Evolutionary conservation across 2,888 invertebrate genomes (phyloP), one percentile per base, ranked within the genome.

Genomic region (Lamproptera curius): DNA sequence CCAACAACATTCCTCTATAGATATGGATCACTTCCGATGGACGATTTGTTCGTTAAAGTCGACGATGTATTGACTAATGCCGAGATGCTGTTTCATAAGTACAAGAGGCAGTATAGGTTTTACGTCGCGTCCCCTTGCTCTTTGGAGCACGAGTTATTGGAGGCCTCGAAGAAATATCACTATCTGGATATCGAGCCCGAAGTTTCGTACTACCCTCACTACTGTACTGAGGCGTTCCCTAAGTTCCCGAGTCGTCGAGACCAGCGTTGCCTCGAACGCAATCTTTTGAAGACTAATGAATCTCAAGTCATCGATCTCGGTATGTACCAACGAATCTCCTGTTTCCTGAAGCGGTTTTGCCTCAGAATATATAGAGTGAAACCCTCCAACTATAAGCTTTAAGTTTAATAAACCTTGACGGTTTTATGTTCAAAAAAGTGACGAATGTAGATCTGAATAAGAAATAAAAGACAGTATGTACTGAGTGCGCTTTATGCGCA

Each of bases 161-260:
- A 76, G 16, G 77, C 80, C 11, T 80, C 81, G 10, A 70, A 59
- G 10, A 69, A 82, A 53, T 82, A 85, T 54, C 63, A 77, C 28
- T 76, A 86, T 44, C 71, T 91, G 38, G 75, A 81, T 56, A 69
- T 91, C 51, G 74, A 81, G 17, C 77, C 90, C 53, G 77, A 90
- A 1, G 82, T 87, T 44, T 85, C 88, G 0, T 93, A 93, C 75
- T 94, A 92, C 84, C 95, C 95, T 0, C 95, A 95, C 74, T 78
- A 95, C 50, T 92, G 93, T 35, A 90, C 90, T 0, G 95, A 95
- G 76, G 93, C 93, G 1, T 85, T 94, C 46, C 94, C 94, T 0
- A 86, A 88, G 37, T 79, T 91, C 33, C 87, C 88, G 0, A 56
- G 59, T 14, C 57, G 38, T 10, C 67, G 62, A 16, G 86, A 86